Evolutionary conservation across 2,888 invertebrate genomes (phyloP), one percentile per base, ranked within the genome.

Genomic region (Mycogona germanica): DNA sequence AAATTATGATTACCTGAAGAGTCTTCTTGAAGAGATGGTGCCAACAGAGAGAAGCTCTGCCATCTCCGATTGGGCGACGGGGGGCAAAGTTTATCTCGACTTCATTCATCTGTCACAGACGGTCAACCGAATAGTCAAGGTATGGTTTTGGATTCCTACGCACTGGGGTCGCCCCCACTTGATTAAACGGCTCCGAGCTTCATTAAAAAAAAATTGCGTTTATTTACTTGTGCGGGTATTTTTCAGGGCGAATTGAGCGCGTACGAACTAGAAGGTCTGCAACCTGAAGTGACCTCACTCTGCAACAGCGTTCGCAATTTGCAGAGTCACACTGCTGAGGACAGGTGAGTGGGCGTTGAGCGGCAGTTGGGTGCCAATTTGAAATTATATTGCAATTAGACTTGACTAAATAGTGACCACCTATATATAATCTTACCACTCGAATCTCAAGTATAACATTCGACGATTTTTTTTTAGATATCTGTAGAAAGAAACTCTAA

Each of bases 1-100:
- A 62, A 78, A 83, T 57, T 73, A 81, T 53, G 75, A 77, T 2
- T 81, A 80, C 59, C 70, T 87, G 61, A 73, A 76, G 28, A 69
- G 73, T 0, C 69, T 82, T 30, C 65, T 87, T 54, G 75, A 72
- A 32, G 76, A 78, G 58, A 70, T 87, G 65, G 74, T 76, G 58
- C 72, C 73, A 29, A 71, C 74, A 0, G 76, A 77, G 19, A 62
- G 68, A 38, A 67, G 72, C 6, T 72, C 75, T 49, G 73, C 76
- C 47, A 77, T 87, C 37, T 76, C 78, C 60, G 81, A 81, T 59
- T 87, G 87, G 87, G 70, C 75, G 53, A 72, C 72, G 58, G 83
- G 83, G 55, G 87, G 87, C 0, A 77, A 79, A 61, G 78, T 87
- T 30, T 73, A 82, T 38, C 73, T 81, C 63, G 81, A 82, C 62